These are phyloP conservation scores for Dendrocincla tyrannina DNA, from an alignment of 2,797 vertebrate genomes.

Conservation along the genomic window DNA sequence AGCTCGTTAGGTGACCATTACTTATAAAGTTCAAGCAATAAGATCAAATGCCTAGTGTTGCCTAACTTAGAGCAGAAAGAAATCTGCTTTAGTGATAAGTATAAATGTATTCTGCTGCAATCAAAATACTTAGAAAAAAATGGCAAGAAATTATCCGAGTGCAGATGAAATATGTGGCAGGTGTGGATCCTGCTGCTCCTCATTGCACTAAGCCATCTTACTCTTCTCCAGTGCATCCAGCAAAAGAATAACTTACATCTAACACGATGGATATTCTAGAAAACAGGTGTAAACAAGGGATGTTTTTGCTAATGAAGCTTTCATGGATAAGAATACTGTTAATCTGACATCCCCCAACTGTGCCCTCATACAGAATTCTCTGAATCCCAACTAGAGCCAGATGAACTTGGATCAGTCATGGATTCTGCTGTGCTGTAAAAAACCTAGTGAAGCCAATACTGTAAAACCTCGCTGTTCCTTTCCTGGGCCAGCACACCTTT, in stretches of 20 bases:
- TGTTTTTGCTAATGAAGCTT: background rate
- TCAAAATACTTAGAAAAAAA: background rate
- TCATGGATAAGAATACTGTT: background rate
- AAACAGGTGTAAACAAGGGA: background rate
- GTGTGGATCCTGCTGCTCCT: background rate
- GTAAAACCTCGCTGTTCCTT: background rate
- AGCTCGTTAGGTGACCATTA: background rate
- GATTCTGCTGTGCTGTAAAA: background rate
- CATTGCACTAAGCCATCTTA: background rate
- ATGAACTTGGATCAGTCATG: background rate
- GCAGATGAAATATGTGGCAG: background rate
- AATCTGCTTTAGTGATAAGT: background rate
- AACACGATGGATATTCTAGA: background rate
- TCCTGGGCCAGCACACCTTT: background rate
- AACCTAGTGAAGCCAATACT: rapidly evolving
- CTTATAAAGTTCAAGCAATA: background rate
- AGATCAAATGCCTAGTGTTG: background rate
- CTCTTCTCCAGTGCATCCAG: background rate
- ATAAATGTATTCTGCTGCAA: background rate
- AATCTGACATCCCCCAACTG: background rate
- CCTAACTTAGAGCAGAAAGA: background rate
- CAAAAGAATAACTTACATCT: background rate
- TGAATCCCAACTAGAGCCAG: background rate
- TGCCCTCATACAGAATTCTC: background rate
- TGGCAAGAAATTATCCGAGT: background rate